These are phyloP conservation scores for Trypoxylus dichotomus DNA, from an alignment of 1,140 invertebrate species.

Conservation along the genomic window DNA sequence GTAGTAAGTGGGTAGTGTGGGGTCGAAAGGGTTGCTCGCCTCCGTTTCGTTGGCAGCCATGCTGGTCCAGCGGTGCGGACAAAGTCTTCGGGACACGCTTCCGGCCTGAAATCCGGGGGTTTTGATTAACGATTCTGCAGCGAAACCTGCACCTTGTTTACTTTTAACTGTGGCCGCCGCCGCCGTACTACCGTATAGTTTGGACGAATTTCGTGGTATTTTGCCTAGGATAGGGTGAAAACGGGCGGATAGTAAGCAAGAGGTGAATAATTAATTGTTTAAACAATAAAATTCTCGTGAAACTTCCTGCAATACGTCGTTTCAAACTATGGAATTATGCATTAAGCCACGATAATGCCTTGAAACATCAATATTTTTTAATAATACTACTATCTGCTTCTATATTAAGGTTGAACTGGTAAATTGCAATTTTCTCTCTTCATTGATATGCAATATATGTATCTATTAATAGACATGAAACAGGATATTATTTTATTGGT, in stretches of 20 bases:
- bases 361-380: too few relatives aligned
- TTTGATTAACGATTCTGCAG: constrained; percentile 49
- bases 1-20: not conserved
- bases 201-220: not conserved
- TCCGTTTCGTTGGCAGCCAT: constrained; percentile 40
- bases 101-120: constrained; percentile 34
- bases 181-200: not conserved
- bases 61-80: constrained; percentile 49
- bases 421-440: too few relatives aligned
- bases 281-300: constrained; percentile 1
- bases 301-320: too few relatives aligned
- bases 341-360: too few relatives aligned
- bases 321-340: too few relatives aligned
- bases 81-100: constrained; percentile 39
- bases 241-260: not conserved
- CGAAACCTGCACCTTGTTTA: constrained; percentile 25
- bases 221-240: not conserved
- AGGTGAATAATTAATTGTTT: constrained; percentile 21
- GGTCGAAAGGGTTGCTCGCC: constrained; percentile 32
- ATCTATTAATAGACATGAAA: too few relatives aligned
- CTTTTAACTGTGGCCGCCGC: constrained; percentile 7
- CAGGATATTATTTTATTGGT: too few relatives aligned
- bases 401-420: too few relatives aligned
- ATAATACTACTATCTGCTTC: too few relatives aligned
- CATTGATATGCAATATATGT: too few relatives aligned